Evolutionary conservation across 2,888 invertebrate genomes (phyloP), one percentile per base, ranked within the genome.

Genomic region (Macaria liturata): DNA sequence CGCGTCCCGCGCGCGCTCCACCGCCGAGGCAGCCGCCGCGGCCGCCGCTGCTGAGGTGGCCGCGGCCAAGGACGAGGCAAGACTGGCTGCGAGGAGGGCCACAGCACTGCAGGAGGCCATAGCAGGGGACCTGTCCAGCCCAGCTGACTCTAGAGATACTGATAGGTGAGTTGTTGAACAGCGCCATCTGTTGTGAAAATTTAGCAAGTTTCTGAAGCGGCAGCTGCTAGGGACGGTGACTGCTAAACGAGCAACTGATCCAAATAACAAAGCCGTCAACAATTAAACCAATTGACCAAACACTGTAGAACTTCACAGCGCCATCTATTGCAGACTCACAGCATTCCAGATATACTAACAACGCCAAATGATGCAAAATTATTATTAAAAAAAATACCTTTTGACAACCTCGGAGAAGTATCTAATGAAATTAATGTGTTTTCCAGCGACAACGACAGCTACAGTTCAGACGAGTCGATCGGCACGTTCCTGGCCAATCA

Each of bases 41-140:
- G 92, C 94, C 32, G 93, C 96, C 51, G 94, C 96, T 72, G 92
- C 95, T 40, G 95, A 97, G 84, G 93, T 94, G 53, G 86, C 95
- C 69, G 93, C 95, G 65, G 93, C 97, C 46, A 87, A 95, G 76
- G 94, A 95, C 82, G 98, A 98, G 87, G 94, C 98, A 46, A 93
- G 97, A 53, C 91, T 98, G 54, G 98, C 98, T 4, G 93, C 98
- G 59, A 95, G 98, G 65, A 93, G 98, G 61, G 98, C 98, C 69
- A 95, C 97, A 48, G 98, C 98, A 78, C 91, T 99, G 65, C 98
- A 98, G 81, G 95, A 97, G 75, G 98, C 98, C 62, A 96, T 98
- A 81, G 97, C 98, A 68, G 98, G 96, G 0, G 97, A 97, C 73
- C 93, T 96, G 57, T 95, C 95, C 71, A 95, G 94, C 66, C 94